phyloP scores from a whole-genome alignment of 2,113 vertebrate genomes.

The Lanius collurio region DNA sequence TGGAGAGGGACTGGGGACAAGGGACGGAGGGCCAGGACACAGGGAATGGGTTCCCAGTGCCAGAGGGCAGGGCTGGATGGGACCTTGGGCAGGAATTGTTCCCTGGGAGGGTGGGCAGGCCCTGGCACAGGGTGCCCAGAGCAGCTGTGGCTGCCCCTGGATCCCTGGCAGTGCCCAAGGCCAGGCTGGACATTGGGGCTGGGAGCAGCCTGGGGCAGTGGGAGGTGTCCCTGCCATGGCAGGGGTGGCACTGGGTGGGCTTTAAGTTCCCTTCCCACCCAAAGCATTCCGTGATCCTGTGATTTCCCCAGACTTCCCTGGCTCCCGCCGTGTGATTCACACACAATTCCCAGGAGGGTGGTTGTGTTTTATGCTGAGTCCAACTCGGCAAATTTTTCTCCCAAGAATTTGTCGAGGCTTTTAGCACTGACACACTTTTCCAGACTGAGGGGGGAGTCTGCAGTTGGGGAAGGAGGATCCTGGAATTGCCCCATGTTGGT shows the following conservation, averaged over 20 bases:
- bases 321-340: neutral
- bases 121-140: neutral
- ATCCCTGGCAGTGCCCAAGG: neutral
- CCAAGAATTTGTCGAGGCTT: neutral
- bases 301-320: neutral
- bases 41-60: neutral
- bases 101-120: neutral
- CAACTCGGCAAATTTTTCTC: neutral
- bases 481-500: neutral
- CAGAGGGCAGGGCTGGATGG: neutral
- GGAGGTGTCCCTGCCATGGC: neutral
- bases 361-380: neutral
- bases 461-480: neutral
- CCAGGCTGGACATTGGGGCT: neutral
- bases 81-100: neutral
- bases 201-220: neutral
- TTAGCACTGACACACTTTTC: neutral
- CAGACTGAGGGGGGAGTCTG: neutral
- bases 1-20: neutral
- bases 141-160: neutral
- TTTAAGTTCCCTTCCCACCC: neutral
- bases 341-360: neutral
- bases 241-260: rapidly evolving
- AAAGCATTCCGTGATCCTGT: neutral
- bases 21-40: neutral